phyloP scores from a whole-genome alignment of 2,797 vertebrate species.

The Mergus octosetaceus region DNA sequence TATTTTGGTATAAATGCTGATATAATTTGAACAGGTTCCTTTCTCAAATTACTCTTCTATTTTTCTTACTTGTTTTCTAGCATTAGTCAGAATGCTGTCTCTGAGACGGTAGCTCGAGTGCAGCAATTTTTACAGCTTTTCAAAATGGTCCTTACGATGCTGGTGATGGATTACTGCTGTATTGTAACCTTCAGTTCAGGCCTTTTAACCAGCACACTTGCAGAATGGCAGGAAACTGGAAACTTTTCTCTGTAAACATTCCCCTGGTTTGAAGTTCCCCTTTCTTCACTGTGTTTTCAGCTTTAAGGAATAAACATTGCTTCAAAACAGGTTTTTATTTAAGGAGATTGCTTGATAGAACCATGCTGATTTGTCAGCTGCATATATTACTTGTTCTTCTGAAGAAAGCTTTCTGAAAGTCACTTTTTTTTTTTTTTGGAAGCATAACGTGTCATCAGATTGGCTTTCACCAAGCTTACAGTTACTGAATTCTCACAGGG shows the following conservation, averaged over 20 bases:
- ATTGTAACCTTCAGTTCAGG: neutral
- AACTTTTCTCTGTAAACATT: neutral
- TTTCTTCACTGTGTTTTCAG: neutral
- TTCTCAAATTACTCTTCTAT: neutral
- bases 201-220: neutral
- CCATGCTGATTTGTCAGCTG: neutral
- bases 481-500: neutral
- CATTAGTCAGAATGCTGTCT: neutral
- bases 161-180: neutral
- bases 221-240: fast-evolving
- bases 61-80: neutral
- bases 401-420: neutral
- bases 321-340: neutral
- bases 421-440: neutral
- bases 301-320: neutral
- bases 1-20: neutral
- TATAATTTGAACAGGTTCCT: neutral
- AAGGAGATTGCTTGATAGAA: neutral
- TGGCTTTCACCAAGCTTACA: neutral
- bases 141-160: neutral
- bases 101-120: neutral
- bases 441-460: neutral
- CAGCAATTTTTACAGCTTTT: neutral
- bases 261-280: neutral
- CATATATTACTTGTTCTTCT: fast-evolving